Percentiles rank a stretch among this genome's conserved stretches.
Evolutionary conservation across 2,797 vertebrate genomes (phyloP).

Genomic region (Sylvia borin): DNA sequence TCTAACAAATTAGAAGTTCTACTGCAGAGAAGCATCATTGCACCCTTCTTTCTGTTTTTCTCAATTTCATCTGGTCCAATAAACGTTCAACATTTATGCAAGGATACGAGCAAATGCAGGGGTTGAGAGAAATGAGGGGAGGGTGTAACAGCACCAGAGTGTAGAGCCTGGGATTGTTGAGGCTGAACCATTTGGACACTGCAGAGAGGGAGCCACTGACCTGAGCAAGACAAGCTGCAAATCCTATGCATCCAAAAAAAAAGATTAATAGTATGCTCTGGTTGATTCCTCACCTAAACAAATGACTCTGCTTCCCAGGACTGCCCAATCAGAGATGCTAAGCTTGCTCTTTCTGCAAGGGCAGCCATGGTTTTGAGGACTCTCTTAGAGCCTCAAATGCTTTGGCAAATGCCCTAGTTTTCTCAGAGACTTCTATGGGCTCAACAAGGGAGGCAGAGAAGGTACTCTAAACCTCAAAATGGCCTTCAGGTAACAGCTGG

Average conservation of each 20-base stretch:
- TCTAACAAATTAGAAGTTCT: not conserved
- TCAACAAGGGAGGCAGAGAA: not conserved
- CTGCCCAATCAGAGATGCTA: not conserved
- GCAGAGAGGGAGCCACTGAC: not conserved
- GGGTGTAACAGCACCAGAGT: fast-evolving
- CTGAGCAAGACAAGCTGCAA: not conserved
- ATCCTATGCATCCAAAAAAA: not conserved
- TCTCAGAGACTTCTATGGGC: not conserved
- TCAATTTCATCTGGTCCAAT: not conserved
- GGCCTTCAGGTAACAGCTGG: not conserved
- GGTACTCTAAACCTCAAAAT: not conserved
- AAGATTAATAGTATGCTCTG: not conserved
- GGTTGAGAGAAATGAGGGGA: not conserved
- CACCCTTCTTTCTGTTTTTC: not conserved
- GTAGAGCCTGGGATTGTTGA: not conserved
- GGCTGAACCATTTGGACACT: not conserved
- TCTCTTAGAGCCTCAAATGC: not conserved
- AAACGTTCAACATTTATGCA: fast-evolving
- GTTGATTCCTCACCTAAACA: not conserved
- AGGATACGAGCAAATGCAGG: fast-evolving
- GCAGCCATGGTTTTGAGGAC: not conserved
- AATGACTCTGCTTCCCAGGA: not conserved
- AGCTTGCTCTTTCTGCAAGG: not conserved
- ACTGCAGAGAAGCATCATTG: not conserved
- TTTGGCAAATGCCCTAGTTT: not conserved